These are phyloP conservation scores for Cantharis nigra DNA, from an alignment of 2,888 invertebrate genomes.

Conservation along the genomic window DNA sequence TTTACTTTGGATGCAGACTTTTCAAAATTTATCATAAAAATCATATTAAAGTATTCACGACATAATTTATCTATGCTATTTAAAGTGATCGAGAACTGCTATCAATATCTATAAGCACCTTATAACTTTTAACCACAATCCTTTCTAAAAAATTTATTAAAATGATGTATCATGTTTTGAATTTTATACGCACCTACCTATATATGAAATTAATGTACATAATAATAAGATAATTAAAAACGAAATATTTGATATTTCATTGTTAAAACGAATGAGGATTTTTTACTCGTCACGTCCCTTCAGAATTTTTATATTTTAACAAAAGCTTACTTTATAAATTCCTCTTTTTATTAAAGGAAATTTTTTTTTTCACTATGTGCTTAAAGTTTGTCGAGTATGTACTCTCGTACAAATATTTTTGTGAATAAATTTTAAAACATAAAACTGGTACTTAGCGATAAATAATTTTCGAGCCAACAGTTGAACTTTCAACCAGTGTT, in stretches of 20 bases:
- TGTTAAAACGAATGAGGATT: not conserved
- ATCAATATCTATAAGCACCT: slow-evolving; percentile 9
- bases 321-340: not conserved
- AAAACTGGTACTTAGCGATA: too few relatives aligned
- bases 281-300: not conserved
- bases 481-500: not conserved
- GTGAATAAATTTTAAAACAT: too few relatives aligned
- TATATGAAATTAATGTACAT: not conserved
- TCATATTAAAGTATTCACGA: slow-evolving; percentile 7
- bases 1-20: not conserved
- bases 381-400: not conserved
- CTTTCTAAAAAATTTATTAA: not conserved
- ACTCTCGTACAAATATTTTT: not conserved
- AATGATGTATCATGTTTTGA: not conserved
- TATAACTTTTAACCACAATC: slow-evolving; percentile 7
- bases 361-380: not conserved
- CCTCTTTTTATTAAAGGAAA: not conserved
- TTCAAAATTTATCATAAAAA: slow-evolving; percentile 7
- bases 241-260: not conserved
- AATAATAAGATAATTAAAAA: not conserved
- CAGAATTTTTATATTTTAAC: not conserved
- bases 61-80: slow-evolving; percentile 13
- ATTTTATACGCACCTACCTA: not conserved
- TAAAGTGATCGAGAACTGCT: slow-evolving; percentile 12
- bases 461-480: not conserved